phyloP scores from a whole-genome alignment of 2,113 vertebrate genomes.

The Gymnorhina tibicen region DNA sequence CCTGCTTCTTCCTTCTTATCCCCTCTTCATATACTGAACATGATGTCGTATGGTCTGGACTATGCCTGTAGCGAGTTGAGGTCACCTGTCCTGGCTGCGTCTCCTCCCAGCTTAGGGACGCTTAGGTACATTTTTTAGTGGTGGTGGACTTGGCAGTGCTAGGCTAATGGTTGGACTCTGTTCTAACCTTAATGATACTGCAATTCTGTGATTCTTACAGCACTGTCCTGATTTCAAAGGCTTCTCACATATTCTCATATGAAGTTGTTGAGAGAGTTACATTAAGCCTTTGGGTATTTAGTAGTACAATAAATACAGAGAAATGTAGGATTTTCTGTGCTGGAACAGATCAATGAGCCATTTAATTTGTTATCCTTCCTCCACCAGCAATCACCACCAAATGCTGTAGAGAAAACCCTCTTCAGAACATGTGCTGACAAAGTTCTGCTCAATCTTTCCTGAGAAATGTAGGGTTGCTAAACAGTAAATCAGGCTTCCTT shows the following conservation, averaged over 20 bases:
- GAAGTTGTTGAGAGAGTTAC: neutral
- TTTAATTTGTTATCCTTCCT: conserved; percentile 23
- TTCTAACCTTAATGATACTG: neutral
- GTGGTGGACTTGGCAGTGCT: neutral
- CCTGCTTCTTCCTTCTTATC: neutral
- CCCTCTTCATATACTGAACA: neutral
- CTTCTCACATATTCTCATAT: neutral
- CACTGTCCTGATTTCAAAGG: neutral
- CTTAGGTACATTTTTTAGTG: neutral
- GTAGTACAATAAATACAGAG: neutral
- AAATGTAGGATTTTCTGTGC: neutral
- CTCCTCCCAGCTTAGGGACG: neutral
- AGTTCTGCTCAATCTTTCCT: neutral
- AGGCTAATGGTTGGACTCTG: neutral
- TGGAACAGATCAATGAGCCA: neutral
- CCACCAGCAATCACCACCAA: neutral
- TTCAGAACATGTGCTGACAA: neutral
- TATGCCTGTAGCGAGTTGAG: neutral
- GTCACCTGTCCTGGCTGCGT: neutral
- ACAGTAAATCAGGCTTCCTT: neutral
- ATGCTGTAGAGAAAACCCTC: neutral
- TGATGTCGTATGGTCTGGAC: neutral
- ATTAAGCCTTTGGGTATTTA: neutral
- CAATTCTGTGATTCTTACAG: neutral
- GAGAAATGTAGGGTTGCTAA: neutral